These are phyloP conservation scores for Nephila pilipes DNA, from an alignment of 1,140 invertebrate species.

Conservation along the genomic window DNA sequence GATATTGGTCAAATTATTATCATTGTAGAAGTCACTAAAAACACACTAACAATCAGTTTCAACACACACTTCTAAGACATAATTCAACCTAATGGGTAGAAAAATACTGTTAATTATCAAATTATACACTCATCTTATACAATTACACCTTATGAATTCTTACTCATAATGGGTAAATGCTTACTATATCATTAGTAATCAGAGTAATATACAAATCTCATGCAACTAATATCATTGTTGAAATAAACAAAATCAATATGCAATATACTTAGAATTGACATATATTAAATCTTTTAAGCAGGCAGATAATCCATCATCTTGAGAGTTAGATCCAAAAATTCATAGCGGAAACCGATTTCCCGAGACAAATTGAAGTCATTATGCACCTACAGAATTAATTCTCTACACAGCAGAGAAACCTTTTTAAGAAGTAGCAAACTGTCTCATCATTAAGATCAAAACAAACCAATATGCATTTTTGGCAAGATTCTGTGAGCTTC, in stretches of 20 bases:
- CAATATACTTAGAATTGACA: neutral
- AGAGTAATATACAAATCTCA: too few relatives aligned
- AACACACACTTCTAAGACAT: neutral
- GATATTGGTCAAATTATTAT: too few relatives aligned
- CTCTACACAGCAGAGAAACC: neutral
- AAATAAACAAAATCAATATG: too few relatives aligned
- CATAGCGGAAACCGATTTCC: neutral
- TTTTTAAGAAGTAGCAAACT: slow-evolving; percentile 13
- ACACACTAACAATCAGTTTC: neutral
- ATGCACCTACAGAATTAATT: slow-evolving; percentile 3
- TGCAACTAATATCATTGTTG: too few relatives aligned
- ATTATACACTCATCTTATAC: neutral
- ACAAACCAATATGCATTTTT: neutral
- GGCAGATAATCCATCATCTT: neutral
- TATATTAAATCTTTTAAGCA: neutral
- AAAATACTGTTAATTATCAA: neutral
- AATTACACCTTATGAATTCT: neutral
- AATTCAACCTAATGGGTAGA: neutral
- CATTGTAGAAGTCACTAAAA: neutral
- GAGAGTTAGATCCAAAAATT: neutral
- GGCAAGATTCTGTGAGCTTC: slow-evolving; percentile 5
- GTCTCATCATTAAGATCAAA: neutral
- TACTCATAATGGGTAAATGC: too few relatives aligned
- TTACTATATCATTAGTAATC: too few relatives aligned
- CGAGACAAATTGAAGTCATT: neutral